A percentile compares a stretch with the other conserved stretches of the same genome.
phyloP scores from a whole-genome alignment of 1,140 invertebrate species.

The Aphaenogaster rudis region DNA sequence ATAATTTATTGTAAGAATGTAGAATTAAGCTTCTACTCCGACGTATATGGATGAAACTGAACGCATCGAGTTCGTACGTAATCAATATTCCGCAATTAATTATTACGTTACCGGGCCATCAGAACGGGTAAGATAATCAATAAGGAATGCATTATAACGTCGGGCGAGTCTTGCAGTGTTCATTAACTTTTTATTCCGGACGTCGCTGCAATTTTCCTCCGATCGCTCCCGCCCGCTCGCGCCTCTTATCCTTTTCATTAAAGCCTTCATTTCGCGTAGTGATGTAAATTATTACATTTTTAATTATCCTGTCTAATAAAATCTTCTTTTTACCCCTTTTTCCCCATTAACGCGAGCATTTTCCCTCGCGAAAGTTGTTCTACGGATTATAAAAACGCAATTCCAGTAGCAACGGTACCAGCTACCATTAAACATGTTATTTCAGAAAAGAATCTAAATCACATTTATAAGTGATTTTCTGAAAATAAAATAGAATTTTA shows the following conservation, averaged over 20 bases:
- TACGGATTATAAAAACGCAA: conserved; percentile 59
- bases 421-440: conserved; percentile 43
- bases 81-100: conserved; percentile 65
- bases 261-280: conserved; percentile 64
- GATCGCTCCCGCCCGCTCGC: conserved; percentile 46
- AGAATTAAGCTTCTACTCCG: conserved; percentile 33
- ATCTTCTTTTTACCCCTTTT: conserved; percentile 35
- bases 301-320: conserved; percentile 64
- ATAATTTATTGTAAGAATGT: conserved; percentile 56
- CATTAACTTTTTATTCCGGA: conserved; percentile 65
- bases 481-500: conserved; percentile 17
- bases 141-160: conserved; percentile 64
- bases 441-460: conserved; percentile 37
- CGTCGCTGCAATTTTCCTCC: conserved; percentile 61
- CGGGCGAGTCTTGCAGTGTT: conserved; percentile 56
- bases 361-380: conserved; percentile 56
- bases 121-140: conserved; percentile 59
- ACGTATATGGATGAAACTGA: conserved; percentile 6
- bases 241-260: conserved; percentile 66
- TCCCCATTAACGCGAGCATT: conserved; percentile 58
- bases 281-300: conserved; percentile 67
- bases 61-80: conserved; percentile 40
- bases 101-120: conserved; percentile 62
- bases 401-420: conserved; percentile 33
- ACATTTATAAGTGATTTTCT: conserved; percentile 38